A percentile compares a stretch with the other conserved stretches of the same genome.
These are phyloP conservation scores for Mesembrinibis cayennensis DNA, from an alignment of 2,113 vertebrate genomes.

Conservation along the genomic window DNA sequence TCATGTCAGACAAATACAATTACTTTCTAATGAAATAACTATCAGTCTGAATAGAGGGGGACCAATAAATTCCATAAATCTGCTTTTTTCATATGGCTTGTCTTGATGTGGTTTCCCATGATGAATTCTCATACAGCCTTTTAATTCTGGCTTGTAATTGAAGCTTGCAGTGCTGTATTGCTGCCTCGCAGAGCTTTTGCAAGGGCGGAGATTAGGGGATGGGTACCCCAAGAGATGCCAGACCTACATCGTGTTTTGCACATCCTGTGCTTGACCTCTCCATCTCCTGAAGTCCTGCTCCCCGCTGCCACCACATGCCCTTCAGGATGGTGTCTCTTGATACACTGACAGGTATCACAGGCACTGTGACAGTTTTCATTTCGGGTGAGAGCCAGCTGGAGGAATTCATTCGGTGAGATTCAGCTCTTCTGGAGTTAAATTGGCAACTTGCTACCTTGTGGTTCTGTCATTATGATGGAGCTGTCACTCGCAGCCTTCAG, in stretches of 20 bases:
- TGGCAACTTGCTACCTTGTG: accelerated
- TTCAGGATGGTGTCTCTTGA: not conserved
- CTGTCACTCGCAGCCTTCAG: not conserved
- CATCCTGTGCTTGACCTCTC: not conserved
- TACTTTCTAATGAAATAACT: not conserved
- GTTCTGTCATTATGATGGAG: accelerated
- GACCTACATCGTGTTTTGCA: not conserved
- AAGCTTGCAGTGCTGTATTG: not conserved
- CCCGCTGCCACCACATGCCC: not conserved
- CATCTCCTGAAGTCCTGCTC: not conserved
- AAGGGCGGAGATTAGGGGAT: not conserved
- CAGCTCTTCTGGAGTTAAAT: not conserved
- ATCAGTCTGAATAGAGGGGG: not conserved
- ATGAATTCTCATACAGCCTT: not conserved
- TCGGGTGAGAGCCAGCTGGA: not conserved
- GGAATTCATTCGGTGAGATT: not conserved
- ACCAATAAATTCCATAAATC: not conserved
- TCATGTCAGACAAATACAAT: not conserved
- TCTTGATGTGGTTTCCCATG: not conserved
- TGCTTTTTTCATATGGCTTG: not conserved
- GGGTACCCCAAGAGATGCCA: not conserved
- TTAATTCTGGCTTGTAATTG: not conserved
- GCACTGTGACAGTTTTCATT: not conserved
- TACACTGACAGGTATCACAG: not conserved
- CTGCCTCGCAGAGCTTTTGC: accelerated